phyloP scores from a whole-genome alignment of 2,888 invertebrate species.

The Leucania comma region DNA sequence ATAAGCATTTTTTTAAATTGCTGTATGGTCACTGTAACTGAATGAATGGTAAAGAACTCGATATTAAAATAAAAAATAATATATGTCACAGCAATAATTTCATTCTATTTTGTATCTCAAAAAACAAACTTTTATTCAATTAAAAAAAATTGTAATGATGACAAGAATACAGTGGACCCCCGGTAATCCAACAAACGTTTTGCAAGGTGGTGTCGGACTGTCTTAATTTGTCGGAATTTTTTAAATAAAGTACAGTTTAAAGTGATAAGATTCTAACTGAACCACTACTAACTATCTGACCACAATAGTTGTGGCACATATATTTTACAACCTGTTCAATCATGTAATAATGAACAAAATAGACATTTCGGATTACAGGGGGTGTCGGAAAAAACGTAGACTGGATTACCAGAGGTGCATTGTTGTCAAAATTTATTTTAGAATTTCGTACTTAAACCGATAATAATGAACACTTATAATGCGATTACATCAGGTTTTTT shows the following conservation, averaged over 20 bases:
- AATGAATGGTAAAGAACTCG: slow-evolving; percentile 9
- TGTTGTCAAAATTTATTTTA: background rate
- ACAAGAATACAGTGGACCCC: background rate
- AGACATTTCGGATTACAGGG: too few relatives aligned
- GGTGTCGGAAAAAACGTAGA: too few relatives aligned
- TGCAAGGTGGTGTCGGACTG: too few relatives aligned
- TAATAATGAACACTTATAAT: background rate
- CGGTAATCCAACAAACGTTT: too few relatives aligned
- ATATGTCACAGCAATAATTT: background rate
- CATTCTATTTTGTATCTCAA: slow-evolving; percentile 5
- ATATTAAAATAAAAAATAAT: background rate
- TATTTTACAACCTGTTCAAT: too few relatives aligned
- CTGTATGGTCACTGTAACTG: background rate
- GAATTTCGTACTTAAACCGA: background rate
- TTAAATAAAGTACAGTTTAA: too few relatives aligned
- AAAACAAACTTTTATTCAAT: background rate
- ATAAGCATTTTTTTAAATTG: slow-evolving; percentile 4
- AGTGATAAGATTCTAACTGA: too few relatives aligned
- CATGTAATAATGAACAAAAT: too few relatives aligned
- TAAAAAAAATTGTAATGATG: background rate
- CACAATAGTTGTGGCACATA: too few relatives aligned
- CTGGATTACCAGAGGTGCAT: too few relatives aligned
- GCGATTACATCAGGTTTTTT: slow-evolving; percentile 24
- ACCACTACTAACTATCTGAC: too few relatives aligned
- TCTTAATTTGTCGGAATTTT: background rate